Evolutionary conservation across 2,797 vertebrate species (phyloP).

Genomic region (Danionella dracula): DNA sequence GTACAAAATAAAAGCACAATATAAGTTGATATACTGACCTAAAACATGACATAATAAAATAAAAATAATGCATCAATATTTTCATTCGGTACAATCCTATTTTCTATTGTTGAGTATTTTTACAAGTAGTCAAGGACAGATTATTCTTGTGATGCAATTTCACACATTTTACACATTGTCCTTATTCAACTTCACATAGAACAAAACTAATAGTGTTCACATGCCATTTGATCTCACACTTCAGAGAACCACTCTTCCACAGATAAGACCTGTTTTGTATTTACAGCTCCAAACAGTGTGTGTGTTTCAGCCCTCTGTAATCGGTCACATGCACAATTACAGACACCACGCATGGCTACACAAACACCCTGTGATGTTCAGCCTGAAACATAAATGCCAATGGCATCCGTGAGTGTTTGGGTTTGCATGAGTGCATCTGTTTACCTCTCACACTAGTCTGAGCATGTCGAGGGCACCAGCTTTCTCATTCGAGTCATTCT

Average conservation of each 20-base stretch:
- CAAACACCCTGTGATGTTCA: constrained; percentile 5
- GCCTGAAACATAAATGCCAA: background rate
- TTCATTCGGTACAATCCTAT: too few relatives aligned
- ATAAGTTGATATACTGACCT: too few relatives aligned
- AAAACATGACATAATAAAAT: too few relatives aligned
- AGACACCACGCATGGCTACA: background rate
- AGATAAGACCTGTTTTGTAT: background rate
- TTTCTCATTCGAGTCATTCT: constrained; percentile 12
- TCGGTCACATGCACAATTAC: constrained; percentile 35
- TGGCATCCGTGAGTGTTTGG: background rate
- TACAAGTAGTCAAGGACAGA: too few relatives aligned
- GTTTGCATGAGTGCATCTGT: background rate
- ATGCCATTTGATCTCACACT: constrained; percentile 26
- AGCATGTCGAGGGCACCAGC: constrained; percentile 8
- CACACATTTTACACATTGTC: too few relatives aligned
- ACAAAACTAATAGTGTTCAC: constrained; percentile 19
- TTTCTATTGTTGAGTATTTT: too few relatives aligned
- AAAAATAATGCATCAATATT: too few relatives aligned
- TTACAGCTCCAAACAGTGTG: background rate
- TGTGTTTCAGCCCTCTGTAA: constrained; percentile 20
- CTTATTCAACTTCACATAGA: too few relatives aligned
- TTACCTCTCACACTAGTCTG: constrained; percentile 6
- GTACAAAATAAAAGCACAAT: too few relatives aligned
- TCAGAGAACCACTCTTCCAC: background rate
- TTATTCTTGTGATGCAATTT: too few relatives aligned